Evolutionary conservation across 2,888 invertebrate genomes (phyloP), one percentile per base, ranked within the genome.

Genomic region (Callyntrura sp.): DNA sequence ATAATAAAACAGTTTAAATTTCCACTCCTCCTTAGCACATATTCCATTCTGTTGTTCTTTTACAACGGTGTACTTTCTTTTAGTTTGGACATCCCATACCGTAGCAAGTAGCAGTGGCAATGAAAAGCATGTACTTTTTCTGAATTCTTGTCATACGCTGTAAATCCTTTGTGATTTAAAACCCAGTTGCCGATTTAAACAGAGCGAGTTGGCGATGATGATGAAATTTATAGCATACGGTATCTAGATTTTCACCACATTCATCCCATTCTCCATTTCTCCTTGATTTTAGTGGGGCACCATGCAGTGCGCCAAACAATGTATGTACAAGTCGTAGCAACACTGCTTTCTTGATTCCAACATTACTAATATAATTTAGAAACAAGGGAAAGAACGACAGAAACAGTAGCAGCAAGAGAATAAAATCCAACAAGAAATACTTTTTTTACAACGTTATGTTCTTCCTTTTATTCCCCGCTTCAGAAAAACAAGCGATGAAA

Each of bases 101-200:
- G n/a, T n/a, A n/a, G n/a, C n/a, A 0, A 17, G 43, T 17, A 82
- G 17, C 2, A 45, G 48, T 23, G 28, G 28, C 51, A 83, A 83
- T 83, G 68, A 83, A 85, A 70, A 17, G 70, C 48, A 82, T 65
- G 65, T 25, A 82, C 48, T 62, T 65, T 82, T 83, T 83, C 68
- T 20, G 35, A 28, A 85, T 85, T 76, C 60, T 45, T 45, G 60
- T 57, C 65, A 76, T 76, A 73, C 76, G 85, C 43, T 76, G 85
- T 85, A 85, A 85, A 85, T 73, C 85, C 85, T 85, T 60, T 76
- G 76, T 85, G 85, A 85, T 85, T 85, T 85, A 85, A 79, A 85
- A 85, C 57, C 17, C 85, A 84, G 55, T 84, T 84, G 55, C 68
- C 83, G 84, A 84, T 84, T 70, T 84, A 70, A 70, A 17, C 70